Evolutionary conservation across 2,888 invertebrate genomes (phyloP), one percentile per base, ranked within the genome.

Genomic region (Oscheius sp.): DNA sequence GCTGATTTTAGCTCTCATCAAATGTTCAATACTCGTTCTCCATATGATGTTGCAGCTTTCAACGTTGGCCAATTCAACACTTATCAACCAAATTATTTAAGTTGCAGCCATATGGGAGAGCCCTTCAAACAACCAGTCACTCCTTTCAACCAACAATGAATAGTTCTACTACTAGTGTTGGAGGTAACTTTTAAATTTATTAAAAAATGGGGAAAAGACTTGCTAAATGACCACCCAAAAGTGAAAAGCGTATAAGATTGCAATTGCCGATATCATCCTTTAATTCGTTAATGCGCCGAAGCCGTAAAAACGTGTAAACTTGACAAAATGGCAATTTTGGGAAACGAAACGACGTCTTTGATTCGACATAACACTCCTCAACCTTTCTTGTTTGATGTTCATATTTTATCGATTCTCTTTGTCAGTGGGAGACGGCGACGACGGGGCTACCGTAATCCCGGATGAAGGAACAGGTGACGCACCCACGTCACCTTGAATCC

Each of bases 21-120:
- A 53, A 84, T 84, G 83, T 82, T 85, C 72, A 69, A 72, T 25
- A 46, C 77, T 65, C 74, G 80, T n/a, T 69, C 73, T 10, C 69
- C 77, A n/a, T 81, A 81, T 57, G 81, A 81, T 29, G 63, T n/a
- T n/a, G n/a, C n/a, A n/a, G n/a, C 76, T n/a, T 80, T 83, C 71
- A 72, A 80, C 69, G 83, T 83, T 71, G 72, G 80, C 53, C n/a
- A n/a, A n/a, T n/a, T n/a, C n/a, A n/a, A n/a, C n/a, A n/a, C n/a
- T n/a, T n/a, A n/a, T n/a, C n/a, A n/a, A n/a, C n/a, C n/a, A n/a
- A n/a, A n/a, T n/a, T n/a, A n/a, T n/a, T 20, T 29, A 57, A 3
- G 10, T 80, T 81, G 71, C 66, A 80, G 78, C 78, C 75, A 20
- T 82, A 82, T 53, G 67, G 75, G 15, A 71, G 82, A 39, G 46